phyloP scores from a whole-genome alignment of 2,113 vertebrate genomes.

The Aplodontia rufa region DNA sequence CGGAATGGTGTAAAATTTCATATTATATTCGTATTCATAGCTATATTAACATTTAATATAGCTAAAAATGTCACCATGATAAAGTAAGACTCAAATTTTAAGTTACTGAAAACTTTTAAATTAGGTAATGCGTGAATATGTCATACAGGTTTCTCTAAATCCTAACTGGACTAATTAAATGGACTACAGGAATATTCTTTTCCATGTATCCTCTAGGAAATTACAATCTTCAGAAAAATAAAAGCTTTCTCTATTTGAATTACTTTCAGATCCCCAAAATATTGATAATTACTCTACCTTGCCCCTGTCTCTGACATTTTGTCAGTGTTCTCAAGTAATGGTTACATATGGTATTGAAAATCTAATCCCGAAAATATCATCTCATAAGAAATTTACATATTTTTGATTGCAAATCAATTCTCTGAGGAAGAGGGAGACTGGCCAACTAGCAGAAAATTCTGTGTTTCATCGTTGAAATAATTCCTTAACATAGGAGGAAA shows the following conservation, averaged over 20 bases:
- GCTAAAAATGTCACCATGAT: not conserved
- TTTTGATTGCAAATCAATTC: constrained; percentile 70
- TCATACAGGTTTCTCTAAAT: not conserved
- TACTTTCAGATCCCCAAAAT: not conserved
- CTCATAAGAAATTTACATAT: constrained; percentile 62
- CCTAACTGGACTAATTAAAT: not conserved
- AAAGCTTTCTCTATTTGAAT: constrained; percentile 43
- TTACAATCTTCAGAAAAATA: not conserved
- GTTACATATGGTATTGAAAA: constrained; percentile 57
- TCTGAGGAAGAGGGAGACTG: not conserved
- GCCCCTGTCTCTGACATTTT: constrained; percentile 49
- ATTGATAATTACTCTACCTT: constrained; percentile 55
- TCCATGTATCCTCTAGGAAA: not conserved
- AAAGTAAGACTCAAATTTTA: not conserved
- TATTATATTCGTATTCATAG: too few relatives aligned
- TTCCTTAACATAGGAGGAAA: not conserved
- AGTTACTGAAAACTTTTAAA: not conserved
- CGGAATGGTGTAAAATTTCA: not conserved
- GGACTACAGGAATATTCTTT: not conserved
- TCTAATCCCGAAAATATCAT: constrained; percentile 61
- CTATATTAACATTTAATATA: not conserved
- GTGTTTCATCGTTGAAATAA: not conserved
- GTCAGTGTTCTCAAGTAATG: constrained; percentile 52
- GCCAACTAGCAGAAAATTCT: constrained; percentile 13
- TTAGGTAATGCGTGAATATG: not conserved